Conservation (phyloP, 2,888 invertebrate genomes). For the Elgonia sp. region DNA sequence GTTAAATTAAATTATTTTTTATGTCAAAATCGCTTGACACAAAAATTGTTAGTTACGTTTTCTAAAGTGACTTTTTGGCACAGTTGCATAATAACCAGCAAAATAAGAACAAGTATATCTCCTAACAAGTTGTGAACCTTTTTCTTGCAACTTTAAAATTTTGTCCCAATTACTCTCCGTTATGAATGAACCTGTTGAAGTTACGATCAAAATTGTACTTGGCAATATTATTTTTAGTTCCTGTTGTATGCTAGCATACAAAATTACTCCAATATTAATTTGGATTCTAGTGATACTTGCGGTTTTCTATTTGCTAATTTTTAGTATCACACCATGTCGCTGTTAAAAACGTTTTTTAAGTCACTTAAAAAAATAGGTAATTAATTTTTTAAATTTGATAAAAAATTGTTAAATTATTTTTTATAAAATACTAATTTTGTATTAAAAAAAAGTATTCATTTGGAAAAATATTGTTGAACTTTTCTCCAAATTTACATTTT, state of each 20-base stretch:
- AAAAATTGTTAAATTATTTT: too few species aligned
- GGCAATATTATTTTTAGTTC: constrained; percentile 61
- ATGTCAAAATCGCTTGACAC: too few species aligned
- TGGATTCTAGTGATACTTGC: constrained; percentile 52
- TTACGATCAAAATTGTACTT: constrained; percentile 52
- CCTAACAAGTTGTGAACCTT: background rate
- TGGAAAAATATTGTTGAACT: too few species aligned
- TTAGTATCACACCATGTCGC: constrained; percentile 1
- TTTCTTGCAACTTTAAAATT: background rate
- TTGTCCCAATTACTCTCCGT: constrained; percentile 28
- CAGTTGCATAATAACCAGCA: too few species aligned
- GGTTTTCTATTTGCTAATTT: constrained; percentile 22
- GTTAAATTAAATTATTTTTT: too few species aligned
- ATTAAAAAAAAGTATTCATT: too few species aligned
- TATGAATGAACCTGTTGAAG: constrained; percentile 62
- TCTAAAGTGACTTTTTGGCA: too few species aligned
- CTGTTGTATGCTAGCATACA: constrained; percentile 50
- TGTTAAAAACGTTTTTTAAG: background rate
- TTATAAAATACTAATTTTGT: too few species aligned
- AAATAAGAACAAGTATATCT: background rate
- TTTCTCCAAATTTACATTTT: too few species aligned
- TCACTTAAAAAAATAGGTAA: background rate
- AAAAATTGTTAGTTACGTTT: too few species aligned
- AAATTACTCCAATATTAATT: constrained; percentile 40
- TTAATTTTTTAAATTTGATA: background rate